Evolutionary conservation across 2,797 vertebrate species (phyloP).

Genomic region (Spizella passerina): DNA sequence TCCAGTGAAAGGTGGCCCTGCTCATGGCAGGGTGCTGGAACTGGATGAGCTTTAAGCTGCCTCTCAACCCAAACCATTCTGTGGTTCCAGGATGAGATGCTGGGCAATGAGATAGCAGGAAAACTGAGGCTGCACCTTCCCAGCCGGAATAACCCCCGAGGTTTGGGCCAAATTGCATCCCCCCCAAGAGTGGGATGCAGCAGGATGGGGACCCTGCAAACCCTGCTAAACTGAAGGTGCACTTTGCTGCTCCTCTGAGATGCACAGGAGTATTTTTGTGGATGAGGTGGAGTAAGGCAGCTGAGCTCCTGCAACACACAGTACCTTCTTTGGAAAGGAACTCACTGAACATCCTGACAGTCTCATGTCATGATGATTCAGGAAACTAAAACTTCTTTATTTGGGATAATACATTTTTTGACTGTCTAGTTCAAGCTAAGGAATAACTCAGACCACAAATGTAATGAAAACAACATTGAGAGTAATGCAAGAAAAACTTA

Average conservation of each 20-base stretch:
- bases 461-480: background rate
- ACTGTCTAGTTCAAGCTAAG: background rate
- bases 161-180: background rate
- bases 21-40: background rate
- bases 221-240: background rate
- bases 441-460: background rate
- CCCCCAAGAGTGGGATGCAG: background rate
- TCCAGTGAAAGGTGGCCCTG: background rate
- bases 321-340: background rate
- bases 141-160: background rate
- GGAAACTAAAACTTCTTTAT: background rate
- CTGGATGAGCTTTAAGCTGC: background rate
- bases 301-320: background rate
- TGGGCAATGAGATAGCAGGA: background rate
- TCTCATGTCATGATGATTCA: background rate
- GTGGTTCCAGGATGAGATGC: background rate
- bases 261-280: background rate
- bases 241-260: background rate
- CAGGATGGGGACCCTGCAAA: background rate
- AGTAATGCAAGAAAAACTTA: background rate
- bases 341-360: background rate
- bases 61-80: background rate
- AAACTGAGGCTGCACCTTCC: background rate
- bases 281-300: background rate
- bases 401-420: background rate